Evolutionary conservation across 2,797 vertebrate species (phyloP).

Genomic region (Danio kyathit): DNA sequence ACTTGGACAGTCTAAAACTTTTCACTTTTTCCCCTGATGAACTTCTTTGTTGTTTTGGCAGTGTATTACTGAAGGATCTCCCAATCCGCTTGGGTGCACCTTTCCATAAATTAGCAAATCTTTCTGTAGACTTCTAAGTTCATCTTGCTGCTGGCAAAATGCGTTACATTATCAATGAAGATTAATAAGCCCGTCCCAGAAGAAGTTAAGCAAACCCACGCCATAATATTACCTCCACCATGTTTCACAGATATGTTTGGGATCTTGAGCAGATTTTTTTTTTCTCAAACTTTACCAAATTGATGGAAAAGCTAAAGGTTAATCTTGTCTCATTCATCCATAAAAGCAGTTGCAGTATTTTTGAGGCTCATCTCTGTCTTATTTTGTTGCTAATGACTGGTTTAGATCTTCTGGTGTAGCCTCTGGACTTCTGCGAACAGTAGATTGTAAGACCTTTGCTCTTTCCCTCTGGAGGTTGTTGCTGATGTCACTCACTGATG

Average conservation of each 20-base stretch:
- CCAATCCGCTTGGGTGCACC: not conserved
- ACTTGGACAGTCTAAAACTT: not conserved
- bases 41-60: slow-evolving; percentile 8
- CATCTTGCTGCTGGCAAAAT: slow-evolving; percentile 4
- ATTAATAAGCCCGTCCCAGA: not conserved
- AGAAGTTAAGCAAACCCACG: slow-evolving; percentile 9
- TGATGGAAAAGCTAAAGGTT: too few relatives aligned
- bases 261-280: too few relatives aligned
- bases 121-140: not conserved
- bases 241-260: too few relatives aligned
- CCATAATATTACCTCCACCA: not conserved
- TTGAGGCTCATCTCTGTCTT: too few relatives aligned
- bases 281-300: too few relatives aligned
- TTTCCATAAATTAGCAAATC: too few relatives aligned
- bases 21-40: not conserved
- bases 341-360: too few relatives aligned
- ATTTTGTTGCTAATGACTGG: too few relatives aligned
- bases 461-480: slow-evolving; percentile 11
- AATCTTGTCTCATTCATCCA: too few relatives aligned
- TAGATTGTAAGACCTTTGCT: not conserved
- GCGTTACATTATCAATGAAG: not conserved
- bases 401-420: not conserved
- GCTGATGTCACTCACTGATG: slow-evolving; percentile 27
- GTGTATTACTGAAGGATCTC: not conserved
- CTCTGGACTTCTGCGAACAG: slow-evolving; percentile 3